A percentile compares a stretch with the other conserved stretches of the same genome.
These are phyloP conservation scores for Musca vetustissima DNA, from an alignment of 1,140 invertebrate genomes.

Conservation along the genomic window DNA sequence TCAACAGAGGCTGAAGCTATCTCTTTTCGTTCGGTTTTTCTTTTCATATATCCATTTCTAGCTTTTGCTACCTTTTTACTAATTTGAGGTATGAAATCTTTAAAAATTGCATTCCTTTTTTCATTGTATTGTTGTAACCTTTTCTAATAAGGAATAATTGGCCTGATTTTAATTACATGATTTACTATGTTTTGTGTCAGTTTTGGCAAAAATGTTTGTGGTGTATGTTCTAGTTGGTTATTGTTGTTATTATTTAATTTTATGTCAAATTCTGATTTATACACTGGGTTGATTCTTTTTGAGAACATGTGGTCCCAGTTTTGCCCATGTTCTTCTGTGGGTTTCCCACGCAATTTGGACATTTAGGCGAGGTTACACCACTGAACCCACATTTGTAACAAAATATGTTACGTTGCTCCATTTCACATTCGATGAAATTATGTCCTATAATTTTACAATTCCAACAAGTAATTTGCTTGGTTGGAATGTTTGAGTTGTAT, in stretches of 20 bases:
- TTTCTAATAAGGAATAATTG: neutral
- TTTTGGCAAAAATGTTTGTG: no score
- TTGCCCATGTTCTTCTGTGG: neutral
- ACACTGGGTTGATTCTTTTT: no score
- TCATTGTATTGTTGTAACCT: neutral
- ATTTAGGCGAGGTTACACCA: neutral
- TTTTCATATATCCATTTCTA: neutral
- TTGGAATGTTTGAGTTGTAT: neutral
- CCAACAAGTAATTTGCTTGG: neutral
- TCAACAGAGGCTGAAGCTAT: neutral
- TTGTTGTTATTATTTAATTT: no score
- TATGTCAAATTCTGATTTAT: no score
- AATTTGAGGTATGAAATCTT: neutral
- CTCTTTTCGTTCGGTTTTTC: neutral
- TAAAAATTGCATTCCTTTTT: neutral
- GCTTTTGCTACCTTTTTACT: neutral
- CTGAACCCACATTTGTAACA: conserved; percentile 12
- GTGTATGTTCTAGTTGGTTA: no score
- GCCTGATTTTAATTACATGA: no score
- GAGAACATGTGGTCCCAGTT: conserved; percentile 1
- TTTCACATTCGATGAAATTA: neutral
- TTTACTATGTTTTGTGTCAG: no score
- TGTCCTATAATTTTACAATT: neutral
- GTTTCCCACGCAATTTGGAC: conserved; percentile 3
- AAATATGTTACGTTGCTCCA: neutral